Evolutionary conservation across 2,113 vertebrate genomes (phyloP), one percentile per base, ranked within the genome.

Genomic region (Sinosuthora webbiana): DNA sequence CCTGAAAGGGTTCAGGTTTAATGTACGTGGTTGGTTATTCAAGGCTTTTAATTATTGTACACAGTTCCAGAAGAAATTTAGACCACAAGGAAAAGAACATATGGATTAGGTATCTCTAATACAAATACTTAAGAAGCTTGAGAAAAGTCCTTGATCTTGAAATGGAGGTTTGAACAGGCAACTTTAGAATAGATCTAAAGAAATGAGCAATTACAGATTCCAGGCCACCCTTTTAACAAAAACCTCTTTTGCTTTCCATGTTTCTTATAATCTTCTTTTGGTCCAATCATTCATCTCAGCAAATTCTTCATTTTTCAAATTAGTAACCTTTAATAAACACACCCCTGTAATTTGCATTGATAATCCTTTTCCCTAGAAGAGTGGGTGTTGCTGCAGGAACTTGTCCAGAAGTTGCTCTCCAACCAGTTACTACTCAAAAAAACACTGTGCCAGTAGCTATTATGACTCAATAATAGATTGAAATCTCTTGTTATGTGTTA

Each of bases 311-410:
- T 93, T 90, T 96, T 97, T 93, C 83, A 83, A 92, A 94, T 95
- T 94, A 92, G 76, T 96, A 95, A 86, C 77, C 89, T 89, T 89
- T 94, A 93, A 90, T 95, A 89, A 95, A 89, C 84, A 93, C 91
- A 91, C 70, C 93, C 37, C 67, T 87, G 37, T 83, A 68, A 96
- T 96, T 96, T 97, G 93, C 95, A 95, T 96, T 82, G 81, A 91
- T 97, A 97, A 97, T 95, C 87, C 93, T 95, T 95, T 95, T 96
- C 95, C 91, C 91, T 94, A 76, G 94, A 95, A 96, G 92, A 93
- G 87, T 83, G 67, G 81, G 95, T 91, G 94, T 94, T 94, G 74
- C 78, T 93, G 91, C 93, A 97, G 89, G 81, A 96, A 96, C 93
- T 85, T 73, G 94, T 93, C 91, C 93, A 95, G 93, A 89, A 77